Evolutionary conservation across 2,797 vertebrate genomes (phyloP).

Genomic region (Merluccius polli): DNA sequence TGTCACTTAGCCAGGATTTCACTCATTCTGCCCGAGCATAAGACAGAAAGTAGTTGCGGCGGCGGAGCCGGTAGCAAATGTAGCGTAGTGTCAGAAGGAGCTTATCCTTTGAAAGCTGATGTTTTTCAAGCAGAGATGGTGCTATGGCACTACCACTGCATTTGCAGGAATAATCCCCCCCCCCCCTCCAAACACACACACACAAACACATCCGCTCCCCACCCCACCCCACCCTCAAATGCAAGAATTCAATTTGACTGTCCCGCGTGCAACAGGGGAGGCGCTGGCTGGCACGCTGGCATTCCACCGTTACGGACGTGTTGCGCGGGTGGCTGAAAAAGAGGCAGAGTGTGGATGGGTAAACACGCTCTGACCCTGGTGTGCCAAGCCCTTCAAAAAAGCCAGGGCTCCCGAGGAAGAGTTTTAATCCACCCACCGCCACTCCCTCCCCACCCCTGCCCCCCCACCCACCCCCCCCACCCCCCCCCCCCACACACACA

Average conservation of each 20-base stretch:
- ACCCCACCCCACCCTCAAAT: conserved; percentile 12
- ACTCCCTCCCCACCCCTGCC: not conserved
- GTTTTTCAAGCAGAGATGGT: conserved; percentile 54
- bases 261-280: conserved; percentile 22
- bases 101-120: conserved; percentile 66
- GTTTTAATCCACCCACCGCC: conserved; percentile 33
- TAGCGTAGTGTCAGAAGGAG: conserved; percentile 55
- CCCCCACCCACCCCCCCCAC: not conserved
- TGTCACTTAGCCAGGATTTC: conserved; percentile 60
- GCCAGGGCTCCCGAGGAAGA: conserved; percentile 45
- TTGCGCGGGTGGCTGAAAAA: not conserved
- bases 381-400: not conserved
- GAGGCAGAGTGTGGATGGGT: not conserved
- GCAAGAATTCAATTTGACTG: conserved; percentile 39
- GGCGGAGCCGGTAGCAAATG: conserved; percentile 37
- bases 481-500: not conserved
- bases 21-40: conserved; percentile 62
- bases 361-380: not conserved
- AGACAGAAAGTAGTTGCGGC: conserved; percentile 53
- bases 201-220: conserved; percentile 13
- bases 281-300: not conserved
- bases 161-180: conserved; percentile 56
- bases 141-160: conserved; percentile 46
- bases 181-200: not conserved
- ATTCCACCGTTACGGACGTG: not conserved